These are phyloP conservation scores for Muscidifurax raptorellus DNA, from an alignment of 1,140 invertebrate genomes.

Conservation along the genomic window DNA sequence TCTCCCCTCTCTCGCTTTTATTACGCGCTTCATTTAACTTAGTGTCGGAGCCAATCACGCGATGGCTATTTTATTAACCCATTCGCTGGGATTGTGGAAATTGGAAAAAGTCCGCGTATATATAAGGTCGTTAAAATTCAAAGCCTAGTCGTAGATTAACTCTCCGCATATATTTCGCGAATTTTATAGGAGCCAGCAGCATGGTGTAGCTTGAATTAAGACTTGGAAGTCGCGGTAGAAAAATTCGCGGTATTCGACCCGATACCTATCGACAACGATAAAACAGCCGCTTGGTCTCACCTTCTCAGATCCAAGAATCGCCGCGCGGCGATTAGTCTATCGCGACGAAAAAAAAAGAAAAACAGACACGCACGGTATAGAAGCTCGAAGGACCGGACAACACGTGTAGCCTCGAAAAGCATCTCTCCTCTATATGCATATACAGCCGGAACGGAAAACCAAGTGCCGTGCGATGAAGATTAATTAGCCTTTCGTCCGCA, in stretches of 20 bases:
- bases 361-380: background rate
- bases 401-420: background rate
- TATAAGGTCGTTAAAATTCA: background rate
- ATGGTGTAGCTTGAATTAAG: background rate
- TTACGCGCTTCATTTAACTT: slow-evolving; percentile 48
- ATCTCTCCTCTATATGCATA: no score
- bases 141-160: background rate
- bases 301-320: background rate
- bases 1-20: background rate
- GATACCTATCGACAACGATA: slow-evolving; percentile 12
- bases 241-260: background rate
- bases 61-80: slow-evolving; percentile 23
- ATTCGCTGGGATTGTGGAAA: background rate
- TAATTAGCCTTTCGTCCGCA: slow-evolving; percentile 22
- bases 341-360: background rate
- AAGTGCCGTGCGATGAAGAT: slow-evolving; percentile 31
- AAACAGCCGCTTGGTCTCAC: background rate
- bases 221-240: background rate
- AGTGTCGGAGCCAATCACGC: slow-evolving; percentile 14
- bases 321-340: background rate
- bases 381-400: background rate
- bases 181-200: background rate
- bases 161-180: background rate
- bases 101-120: background rate
- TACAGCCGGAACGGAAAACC: slow-evolving; percentile 7